Evolutionary conservation across 1,140 invertebrate species (phyloP), one percentile per base, ranked within the genome.

Genomic region (Whitmania pigra): DNA sequence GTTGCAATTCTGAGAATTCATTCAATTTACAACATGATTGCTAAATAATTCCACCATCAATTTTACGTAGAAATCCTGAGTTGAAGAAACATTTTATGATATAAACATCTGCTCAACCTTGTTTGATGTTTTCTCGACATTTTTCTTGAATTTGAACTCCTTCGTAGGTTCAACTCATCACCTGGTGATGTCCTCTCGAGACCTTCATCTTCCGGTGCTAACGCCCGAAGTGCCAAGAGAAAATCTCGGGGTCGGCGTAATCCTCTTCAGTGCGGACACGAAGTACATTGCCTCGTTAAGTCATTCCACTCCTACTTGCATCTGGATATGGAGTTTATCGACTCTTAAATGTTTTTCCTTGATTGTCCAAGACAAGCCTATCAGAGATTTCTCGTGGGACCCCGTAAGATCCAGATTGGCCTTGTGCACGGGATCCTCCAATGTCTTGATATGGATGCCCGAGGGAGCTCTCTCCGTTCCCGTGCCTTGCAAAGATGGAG

Each of bases 401-500:
- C 80, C 81, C 13, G 57, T 49, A n/a, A 76, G 77, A 40, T 67
- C 78, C 18, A 73, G 81, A 9, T 76, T 83, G 36, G 81, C 80
- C 22, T 74, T 82, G 40, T 82, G 80, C 75, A 82, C 81, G 43
- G 78, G 78, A 25, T 79, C 74, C 67, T 81, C 81, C 74, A 79
- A 80, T 63, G 73, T 83, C n/a, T 83, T 81, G 74, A 83, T 83
- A 79, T 83, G 82, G 82, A 80, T 79, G 13, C 77, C 81, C 20
- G 78, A 78, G 31, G 81, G 81, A 18, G 75, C 77, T 76, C 74
- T 83, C 31, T 78, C 79, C 75, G 81, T 82, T 5, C 79, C 82
- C 72, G 77, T 82, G 7, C 81, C 72, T 77, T 82, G 7, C 81
- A 81, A 57, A 76, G 77, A 57, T 80, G 82, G 77, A 78, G 78